These are phyloP conservation scores for Patagioenas fasciata DNA, from an alignment of 2,113 vertebrate species.

Conservation along the genomic window DNA sequence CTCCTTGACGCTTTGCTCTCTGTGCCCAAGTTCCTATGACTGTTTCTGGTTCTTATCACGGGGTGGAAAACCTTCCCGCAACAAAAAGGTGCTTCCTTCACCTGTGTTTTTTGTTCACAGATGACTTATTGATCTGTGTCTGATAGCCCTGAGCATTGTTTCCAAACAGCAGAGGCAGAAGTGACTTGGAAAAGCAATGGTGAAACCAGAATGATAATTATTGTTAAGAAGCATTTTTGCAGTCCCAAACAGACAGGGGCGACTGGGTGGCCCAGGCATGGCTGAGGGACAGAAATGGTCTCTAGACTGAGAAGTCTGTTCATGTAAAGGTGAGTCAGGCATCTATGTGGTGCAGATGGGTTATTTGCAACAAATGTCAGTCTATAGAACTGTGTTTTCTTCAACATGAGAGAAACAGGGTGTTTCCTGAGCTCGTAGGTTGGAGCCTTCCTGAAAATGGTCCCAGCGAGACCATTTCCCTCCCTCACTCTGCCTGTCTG, in stretches of 20 bases:
- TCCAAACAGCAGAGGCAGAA: slow-evolving; percentile 26
- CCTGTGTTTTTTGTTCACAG: background rate
- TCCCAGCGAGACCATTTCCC: background rate
- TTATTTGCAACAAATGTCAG: background rate
- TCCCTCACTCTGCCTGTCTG: background rate
- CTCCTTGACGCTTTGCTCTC: background rate
- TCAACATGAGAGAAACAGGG: background rate
- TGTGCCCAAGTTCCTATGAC: background rate
- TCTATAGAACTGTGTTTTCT: background rate
- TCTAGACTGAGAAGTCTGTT: background rate
- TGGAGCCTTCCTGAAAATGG: background rate
- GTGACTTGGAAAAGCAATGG: slow-evolving; percentile 11
- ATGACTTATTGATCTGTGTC: slow-evolving; percentile 35
- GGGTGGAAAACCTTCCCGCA: background rate
- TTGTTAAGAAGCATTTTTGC: background rate
- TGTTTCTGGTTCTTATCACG: background rate
- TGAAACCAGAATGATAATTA: slow-evolving; percentile 30
- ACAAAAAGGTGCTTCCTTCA: background rate
- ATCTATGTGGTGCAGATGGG: background rate
- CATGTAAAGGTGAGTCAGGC: background rate
- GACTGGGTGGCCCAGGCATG: background rate
- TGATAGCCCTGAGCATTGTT: slow-evolving; percentile 37
- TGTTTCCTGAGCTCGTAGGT: background rate
- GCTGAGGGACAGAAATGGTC: background rate
- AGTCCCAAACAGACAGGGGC: background rate